These are phyloP conservation scores for Seriola rivoliana DNA, from an alignment of 2,113 vertebrate genomes.

Conservation along the genomic window DNA sequence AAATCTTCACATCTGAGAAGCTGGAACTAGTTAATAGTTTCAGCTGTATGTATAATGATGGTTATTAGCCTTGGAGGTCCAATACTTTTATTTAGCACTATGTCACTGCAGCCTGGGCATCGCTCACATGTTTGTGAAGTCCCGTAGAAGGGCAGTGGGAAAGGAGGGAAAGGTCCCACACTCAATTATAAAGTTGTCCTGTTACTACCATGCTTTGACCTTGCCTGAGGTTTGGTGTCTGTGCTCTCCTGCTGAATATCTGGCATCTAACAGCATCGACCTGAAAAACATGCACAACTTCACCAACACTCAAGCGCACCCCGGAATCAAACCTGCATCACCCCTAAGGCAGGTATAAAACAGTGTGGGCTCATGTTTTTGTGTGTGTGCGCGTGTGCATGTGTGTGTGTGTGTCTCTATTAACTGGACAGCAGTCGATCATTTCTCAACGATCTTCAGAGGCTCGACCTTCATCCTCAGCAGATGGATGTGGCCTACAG, in stretches of 20 bases:
- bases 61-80: not conserved
- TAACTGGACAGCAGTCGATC: constrained; percentile 5
- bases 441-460: constrained; percentile 21
- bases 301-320: not conserved
- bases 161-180: not conserved
- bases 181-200: not conserved
- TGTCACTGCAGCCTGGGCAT: not conserved
- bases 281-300: not conserved
- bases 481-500: constrained; percentile 53
- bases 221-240: constrained; percentile 20
- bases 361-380: not conserved
- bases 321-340: not conserved
- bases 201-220: not conserved
- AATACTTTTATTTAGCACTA: not conserved
- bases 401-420: not conserved
- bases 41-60: too few species aligned
- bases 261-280: not conserved
- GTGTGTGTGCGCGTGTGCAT: not conserved
- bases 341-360: not conserved
- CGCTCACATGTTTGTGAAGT: not conserved
- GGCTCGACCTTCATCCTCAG: constrained; percentile 53
- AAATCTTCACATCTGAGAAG: not conserved
- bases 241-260: not conserved
- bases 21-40: not conserved
- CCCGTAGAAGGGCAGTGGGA: not conserved